Evolutionary conservation across 2,797 vertebrate genomes (phyloP).

Genomic region (Rousettus madagascariensis): DNA sequence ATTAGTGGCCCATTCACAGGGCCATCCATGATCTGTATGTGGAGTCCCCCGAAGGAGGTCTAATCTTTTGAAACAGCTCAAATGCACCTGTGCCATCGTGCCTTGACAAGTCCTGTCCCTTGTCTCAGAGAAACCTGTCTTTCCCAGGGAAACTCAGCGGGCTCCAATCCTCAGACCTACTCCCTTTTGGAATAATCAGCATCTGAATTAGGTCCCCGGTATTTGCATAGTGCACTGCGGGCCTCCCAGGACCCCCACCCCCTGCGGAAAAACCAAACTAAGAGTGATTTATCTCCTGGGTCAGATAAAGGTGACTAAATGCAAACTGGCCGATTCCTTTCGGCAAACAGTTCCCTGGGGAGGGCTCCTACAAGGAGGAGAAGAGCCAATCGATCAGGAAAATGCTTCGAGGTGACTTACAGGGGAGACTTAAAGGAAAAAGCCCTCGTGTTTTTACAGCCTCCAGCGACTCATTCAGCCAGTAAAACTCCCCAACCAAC

Average conservation of each 20-base stretch:
- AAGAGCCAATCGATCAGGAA: slow-evolving; percentile 47
- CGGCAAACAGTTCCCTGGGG: slow-evolving; percentile 60
- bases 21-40: rapidly evolving
- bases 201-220: background rate
- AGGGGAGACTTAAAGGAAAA: slow-evolving; percentile 61
- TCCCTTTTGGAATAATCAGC: background rate
- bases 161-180: background rate
- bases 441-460: background rate
- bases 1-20: background rate
- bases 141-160: background rate
- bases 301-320: slow-evolving; percentile 77
- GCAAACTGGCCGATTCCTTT: slow-evolving; percentile 66
- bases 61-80: background rate
- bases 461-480: background rate
- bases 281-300: slow-evolving; percentile 67
- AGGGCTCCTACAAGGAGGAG: slow-evolving; percentile 52
- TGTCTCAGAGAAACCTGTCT: background rate
- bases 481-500: background rate
- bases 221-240: rapidly evolving
- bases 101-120: background rate
- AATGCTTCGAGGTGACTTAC: slow-evolving; percentile 66
- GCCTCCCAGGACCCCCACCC: background rate
- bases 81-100: rapidly evolving
- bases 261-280: background rate
- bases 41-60: background rate